Base-by-base conservation (phyloP, 2,888 invertebrate species). In the Priocnemis perturbator region DNA sequence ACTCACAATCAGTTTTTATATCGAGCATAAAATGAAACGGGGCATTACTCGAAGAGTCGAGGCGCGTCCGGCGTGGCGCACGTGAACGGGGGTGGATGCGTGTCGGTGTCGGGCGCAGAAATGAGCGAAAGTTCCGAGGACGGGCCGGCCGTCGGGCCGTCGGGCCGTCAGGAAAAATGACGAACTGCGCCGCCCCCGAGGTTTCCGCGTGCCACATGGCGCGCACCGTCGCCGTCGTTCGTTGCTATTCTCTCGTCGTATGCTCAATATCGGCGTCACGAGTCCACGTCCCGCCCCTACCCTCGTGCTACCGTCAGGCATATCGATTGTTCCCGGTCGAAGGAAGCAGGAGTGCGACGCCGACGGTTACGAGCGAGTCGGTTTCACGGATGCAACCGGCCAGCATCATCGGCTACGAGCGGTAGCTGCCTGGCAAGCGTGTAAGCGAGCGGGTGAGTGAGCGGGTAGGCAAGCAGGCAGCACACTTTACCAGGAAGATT, bases 401-500 rank as follows among this genome's bases (percentile, higher is more conserved):
- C 14, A 58, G 21, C 45, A 19, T 20, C 45, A 19, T 20, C 45
- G 20, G 37, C 57, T n/a, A 15, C 20, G 37, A 57, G 65, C 69
- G 64, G 60, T 64, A 67, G 60, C 55, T 63, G 55, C 3, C 55
- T 19, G 48, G 56, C 21, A 60, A 63, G 45, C 3, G 57, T 17
- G 47, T 57, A 50, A 21, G 50, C 37, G 37, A 56, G 37, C 11
- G 48, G 60, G 47, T 57, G 37, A 21, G 50, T 21, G 37, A 56
- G 37, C 11, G 48, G 60, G 26, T 52, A 23, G 37, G 50, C 44
- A 17, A 59, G 64, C 67, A 67, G 69, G 71, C 69, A 74, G 66
- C 79, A 79, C 71, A 69, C 70, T 69, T 73, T 68, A 64, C 69
- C 53, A 67, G 71, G 77, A 83, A 85, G 85, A 87, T 85, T 86